Conservation (phyloP, 2,113 vertebrate genomes). For the Setophaga kirtlandii region DNA sequence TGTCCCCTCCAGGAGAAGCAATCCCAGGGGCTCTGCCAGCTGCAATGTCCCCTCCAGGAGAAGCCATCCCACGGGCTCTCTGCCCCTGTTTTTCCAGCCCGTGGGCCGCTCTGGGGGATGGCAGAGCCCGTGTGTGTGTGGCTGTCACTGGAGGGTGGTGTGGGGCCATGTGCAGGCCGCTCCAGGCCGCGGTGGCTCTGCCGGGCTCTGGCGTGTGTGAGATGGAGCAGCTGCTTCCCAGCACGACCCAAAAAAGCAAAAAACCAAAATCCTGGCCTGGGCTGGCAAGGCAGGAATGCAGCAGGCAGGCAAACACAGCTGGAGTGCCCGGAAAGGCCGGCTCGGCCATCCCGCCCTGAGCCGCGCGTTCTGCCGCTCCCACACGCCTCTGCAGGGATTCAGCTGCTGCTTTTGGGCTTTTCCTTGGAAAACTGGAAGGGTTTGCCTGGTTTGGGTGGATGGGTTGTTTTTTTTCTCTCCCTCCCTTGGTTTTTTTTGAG, state of each 20-base stretch:
- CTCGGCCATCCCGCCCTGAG: neutral
- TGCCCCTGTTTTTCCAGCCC: neutral
- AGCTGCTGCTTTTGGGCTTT: neutral
- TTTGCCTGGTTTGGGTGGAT: neutral
- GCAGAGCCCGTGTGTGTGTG: neutral
- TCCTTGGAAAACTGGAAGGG: neutral
- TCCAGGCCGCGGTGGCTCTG: neutral
- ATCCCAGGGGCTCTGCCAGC: neutral
- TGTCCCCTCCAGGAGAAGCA: no score
- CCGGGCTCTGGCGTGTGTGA: neutral
- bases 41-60: neutral
- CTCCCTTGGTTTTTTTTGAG: neutral
- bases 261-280: neutral
- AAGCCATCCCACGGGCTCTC: neutral
- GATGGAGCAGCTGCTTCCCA: constrained; percentile 49
- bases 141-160: constrained; percentile 22
- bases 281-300: neutral
- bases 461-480: rapidly evolving
- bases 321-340: neutral
- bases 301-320: constrained; percentile 18
- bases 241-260: neutral
- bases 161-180: neutral
- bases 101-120: rapidly evolving
- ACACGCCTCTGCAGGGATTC: rapidly evolving
- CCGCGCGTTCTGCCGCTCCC: neutral